phyloP scores from a whole-genome alignment of 2,888 invertebrate species.

The Drosophila maculinotata region DNA sequence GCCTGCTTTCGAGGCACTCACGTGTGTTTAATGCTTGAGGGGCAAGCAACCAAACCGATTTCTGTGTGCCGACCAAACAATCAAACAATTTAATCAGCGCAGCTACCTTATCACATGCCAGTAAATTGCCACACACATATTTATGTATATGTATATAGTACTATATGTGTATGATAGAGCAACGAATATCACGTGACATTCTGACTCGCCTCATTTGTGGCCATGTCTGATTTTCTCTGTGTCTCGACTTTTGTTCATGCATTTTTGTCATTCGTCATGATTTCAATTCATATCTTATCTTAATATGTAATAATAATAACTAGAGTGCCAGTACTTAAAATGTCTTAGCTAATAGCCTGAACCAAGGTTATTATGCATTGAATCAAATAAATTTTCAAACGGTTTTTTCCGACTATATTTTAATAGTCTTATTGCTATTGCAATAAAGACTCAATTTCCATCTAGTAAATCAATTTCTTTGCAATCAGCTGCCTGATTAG shows the following conservation, averaged over 20 bases:
- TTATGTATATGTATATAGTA: not conserved
- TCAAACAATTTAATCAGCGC: slow-evolving; percentile 68
- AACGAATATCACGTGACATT: slow-evolving; percentile 62
- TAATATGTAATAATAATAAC: slow-evolving; percentile 14
- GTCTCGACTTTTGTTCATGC: slow-evolving; percentile 33
- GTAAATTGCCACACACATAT: slow-evolving; percentile 60
- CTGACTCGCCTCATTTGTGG: slow-evolving; percentile 13
- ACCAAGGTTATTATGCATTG: slow-evolving; percentile 25
- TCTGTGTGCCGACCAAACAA: slow-evolving; percentile 58
- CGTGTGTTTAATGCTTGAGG: slow-evolving; percentile 12
- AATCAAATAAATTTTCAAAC: not conserved
- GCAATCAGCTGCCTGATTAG: slow-evolving; percentile 37
- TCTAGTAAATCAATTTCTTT: slow-evolving; percentile 23
- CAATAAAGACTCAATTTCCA: slow-evolving; percentile 1
- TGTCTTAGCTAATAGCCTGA: slow-evolving; percentile 6
- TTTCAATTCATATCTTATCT: slow-evolving; percentile 45
- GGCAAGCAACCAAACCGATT: slow-evolving; percentile 25
- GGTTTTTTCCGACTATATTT: not conserved
- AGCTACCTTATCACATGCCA: slow-evolving; percentile 50
- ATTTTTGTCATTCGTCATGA: slow-evolving; percentile 37
- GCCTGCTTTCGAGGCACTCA: slow-evolving; percentile 6
- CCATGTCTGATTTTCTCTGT: slow-evolving; percentile 16
- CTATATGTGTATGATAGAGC: slow-evolving; percentile 7
- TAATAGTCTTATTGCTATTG: not conserved
- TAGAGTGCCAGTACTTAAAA: not conserved